phyloP scores from a whole-genome alignment of 2,888 invertebrate genomes.

The Coenonympha glycerion region DNA sequence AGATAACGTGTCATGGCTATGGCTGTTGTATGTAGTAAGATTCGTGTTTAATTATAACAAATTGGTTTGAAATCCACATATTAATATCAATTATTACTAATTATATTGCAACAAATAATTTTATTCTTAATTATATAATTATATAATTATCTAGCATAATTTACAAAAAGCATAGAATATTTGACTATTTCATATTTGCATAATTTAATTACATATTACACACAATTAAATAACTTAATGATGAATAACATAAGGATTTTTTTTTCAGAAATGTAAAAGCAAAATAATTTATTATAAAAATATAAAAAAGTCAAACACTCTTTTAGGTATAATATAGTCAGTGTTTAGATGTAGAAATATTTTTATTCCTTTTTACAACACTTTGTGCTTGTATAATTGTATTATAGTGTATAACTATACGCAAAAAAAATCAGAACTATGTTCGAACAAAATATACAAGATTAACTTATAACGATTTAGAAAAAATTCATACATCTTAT shows the following conservation, averaged over 20 bases:
- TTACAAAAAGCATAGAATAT: constrained; percentile 6
- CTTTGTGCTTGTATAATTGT: constrained; percentile 28
- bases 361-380: constrained; percentile 25
- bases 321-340: neutral
- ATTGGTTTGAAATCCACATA: constrained; percentile 1
- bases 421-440: constrained; percentile 49
- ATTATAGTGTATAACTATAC: constrained; percentile 16
- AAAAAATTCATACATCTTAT: neutral
- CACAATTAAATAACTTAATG: neutral
- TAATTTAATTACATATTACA: neutral
- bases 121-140: neutral
- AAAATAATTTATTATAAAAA: neutral
- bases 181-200: neutral
- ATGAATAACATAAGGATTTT: neutral
- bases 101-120: neutral
- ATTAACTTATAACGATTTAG: constrained; percentile 6
- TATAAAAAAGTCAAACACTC: neutral
- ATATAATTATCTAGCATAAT: neutral
- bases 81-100: no score
- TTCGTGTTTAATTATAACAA: neutral
- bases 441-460: constrained; percentile 63
- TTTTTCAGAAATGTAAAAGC: neutral
- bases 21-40: neutral
- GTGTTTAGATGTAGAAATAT: constrained; percentile 21
- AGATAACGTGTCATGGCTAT: no score